Base-by-base conservation (phyloP, 2,888 invertebrate species). In the Neocrepidodera transversa region DNA sequence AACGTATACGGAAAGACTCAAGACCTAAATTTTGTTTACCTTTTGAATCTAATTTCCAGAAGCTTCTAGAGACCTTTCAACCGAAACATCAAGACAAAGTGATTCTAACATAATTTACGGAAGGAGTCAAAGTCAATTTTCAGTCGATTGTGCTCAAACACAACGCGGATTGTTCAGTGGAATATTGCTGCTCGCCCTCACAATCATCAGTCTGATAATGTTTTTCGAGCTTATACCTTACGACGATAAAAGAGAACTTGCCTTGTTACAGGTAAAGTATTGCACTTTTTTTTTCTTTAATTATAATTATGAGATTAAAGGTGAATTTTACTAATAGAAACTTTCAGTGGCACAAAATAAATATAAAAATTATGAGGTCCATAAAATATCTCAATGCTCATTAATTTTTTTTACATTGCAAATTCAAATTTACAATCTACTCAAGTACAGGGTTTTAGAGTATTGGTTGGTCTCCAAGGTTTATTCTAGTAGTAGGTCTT, bases 101-200 rank as follows among this genome's bases (percentile, higher is more conserved):
- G 69, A 70, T 43, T 71, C 64, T 65, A 70, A 72, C 57, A 60
- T 68, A 56, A 71, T 71, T 64, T 68, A 70, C 62, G 65, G 65
- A 59, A 62, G 65, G 61, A 84, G 11, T 80, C 85, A 14, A 84
- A 87, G 80, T 71, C 87, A 89, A 69, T 90, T 90, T 78, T 88
- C 89, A 0, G 87, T 93, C 49, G 94, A 94, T 80, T 94, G 93
- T 78, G 89, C 91, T 2, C 88, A 90, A 68, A 91, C 93, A 1
- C 92, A 92, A 76, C 87, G 89, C 77, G 84, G 94, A 65, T 84
- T 95, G 74, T 88, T 87, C 72, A 83, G 84, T 26, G 87, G 93
- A 2, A 85, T 90, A 45, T 81, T 87, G 7, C 83, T 88, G 10
- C 82, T 90, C 2, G 88, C 89, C 1, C 83, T 87, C 2, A 88